Conservation (phyloP, 2,888 invertebrate species). For the Bombylius discolor region DNA sequence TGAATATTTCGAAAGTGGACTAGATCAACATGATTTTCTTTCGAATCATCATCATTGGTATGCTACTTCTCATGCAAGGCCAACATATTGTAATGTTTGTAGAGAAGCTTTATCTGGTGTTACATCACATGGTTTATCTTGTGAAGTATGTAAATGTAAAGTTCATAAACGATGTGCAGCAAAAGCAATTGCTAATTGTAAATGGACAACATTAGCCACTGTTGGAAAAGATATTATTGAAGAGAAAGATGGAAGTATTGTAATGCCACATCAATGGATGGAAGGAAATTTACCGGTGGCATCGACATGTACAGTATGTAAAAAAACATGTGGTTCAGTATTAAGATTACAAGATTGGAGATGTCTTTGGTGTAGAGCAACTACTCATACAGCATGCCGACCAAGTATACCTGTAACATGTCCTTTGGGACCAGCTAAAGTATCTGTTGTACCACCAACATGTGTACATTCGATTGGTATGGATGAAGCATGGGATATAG, state of each 20-base stretch:
- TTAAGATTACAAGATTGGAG: conserved; percentile 89
- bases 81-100: conserved; percentile 95
- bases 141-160: conserved; percentile 96
- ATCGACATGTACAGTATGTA: conserved; percentile 83
- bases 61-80: conserved; percentile 84
- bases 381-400: conserved; percentile 84
- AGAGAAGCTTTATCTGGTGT: conserved; percentile 85
- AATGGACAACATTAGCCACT: conserved; percentile 93
- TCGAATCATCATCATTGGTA: conserved; percentile 71
- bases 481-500: conserved; percentile 86
- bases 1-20: conserved; percentile 38
- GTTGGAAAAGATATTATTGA: conserved; percentile 92
- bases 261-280: conserved; percentile 98
- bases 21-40: conserved; percentile 52
- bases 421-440: conserved; percentile 73
- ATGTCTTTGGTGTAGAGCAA: conserved; percentile 89
- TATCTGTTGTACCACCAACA: conserved; percentile 90
- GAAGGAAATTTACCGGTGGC: conserved; percentile 94
- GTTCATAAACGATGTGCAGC: conserved; percentile 91
- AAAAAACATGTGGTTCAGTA: conserved; percentile 93
- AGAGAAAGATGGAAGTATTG: conserved; percentile 77
- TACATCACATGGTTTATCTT: conserved; percentile 89
- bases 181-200: conserved; percentile 87
- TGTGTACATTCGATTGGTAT: conserved; percentile 78
- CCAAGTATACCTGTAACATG: conserved; percentile 67